These are phyloP conservation scores for Bettongia penicillata DNA, from an alignment of 2,113 vertebrate species.

Conservation along the genomic window DNA sequence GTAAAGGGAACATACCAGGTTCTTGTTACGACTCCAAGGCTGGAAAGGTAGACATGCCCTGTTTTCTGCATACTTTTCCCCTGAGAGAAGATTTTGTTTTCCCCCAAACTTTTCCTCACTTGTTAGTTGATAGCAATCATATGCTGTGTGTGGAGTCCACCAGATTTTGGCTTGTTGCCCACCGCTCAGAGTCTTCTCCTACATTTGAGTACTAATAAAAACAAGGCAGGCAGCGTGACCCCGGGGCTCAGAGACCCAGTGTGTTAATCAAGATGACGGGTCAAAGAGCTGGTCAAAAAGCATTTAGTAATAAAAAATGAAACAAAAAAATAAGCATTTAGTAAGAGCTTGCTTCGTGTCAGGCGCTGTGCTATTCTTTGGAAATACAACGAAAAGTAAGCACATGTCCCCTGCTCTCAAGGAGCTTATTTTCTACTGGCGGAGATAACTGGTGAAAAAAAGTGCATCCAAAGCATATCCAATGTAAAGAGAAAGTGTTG, in stretches of 20 bases:
- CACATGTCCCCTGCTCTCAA: neutral
- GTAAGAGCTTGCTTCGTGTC: neutral
- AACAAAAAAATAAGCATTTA: neutral
- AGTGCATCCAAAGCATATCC: neutral
- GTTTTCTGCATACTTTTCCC: conserved; percentile 64
- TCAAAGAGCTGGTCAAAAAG: neutral
- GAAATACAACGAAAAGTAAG: neutral
- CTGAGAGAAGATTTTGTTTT: conserved; percentile 44
- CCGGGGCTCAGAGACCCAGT: neutral
- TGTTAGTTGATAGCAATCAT: conserved; percentile 43
- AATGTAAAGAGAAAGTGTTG: neutral
- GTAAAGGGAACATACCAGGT: conserved; percentile 28
- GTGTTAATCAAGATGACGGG: neutral
- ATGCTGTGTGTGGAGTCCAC: neutral
- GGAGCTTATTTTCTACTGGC: neutral
- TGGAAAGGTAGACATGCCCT: conserved; percentile 58
- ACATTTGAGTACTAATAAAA: neutral
- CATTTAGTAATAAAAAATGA: neutral
- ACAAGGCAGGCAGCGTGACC: neutral
- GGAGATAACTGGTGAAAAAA: neutral
- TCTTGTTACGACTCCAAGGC: conserved; percentile 65
- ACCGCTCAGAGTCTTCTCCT: neutral
- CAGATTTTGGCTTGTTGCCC: conserved; percentile 40
- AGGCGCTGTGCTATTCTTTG: neutral
- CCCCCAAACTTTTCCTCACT: conserved; percentile 60